These are phyloP conservation scores for Chaenogobius annularis DNA, from an alignment of 2,113 vertebrate species.

Conservation along the genomic window DNA sequence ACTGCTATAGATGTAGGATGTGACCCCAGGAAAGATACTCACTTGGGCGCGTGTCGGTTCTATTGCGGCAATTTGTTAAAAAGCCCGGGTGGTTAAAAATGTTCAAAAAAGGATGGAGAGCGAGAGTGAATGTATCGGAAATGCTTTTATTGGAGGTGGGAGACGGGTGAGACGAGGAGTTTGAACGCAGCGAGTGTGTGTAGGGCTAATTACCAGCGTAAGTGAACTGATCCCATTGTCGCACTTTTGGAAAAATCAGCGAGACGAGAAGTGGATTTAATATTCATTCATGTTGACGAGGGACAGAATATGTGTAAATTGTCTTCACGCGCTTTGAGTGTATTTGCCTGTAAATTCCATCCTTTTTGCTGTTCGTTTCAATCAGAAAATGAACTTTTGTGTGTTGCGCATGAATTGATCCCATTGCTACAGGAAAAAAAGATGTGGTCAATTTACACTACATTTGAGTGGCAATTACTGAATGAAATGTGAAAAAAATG, in stretches of 20 bases:
- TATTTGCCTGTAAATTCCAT: background rate
- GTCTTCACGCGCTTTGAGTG: too few species aligned
- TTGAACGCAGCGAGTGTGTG: background rate
- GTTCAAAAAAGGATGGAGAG: slow-evolving; percentile 45
- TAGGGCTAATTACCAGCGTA: slow-evolving; percentile 12
- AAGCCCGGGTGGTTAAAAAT: slow-evolving; percentile 60
- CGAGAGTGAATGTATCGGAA: slow-evolving; percentile 44
- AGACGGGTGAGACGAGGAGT: background rate
- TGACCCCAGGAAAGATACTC: slow-evolving; percentile 55
- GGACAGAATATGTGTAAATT: too few species aligned
- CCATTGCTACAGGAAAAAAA: background rate
- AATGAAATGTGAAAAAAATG: too few species aligned
- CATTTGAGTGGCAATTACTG: background rate
- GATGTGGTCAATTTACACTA: background rate
- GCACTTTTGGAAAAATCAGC: background rate
- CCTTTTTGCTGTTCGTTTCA: background rate
- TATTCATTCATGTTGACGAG: background rate
- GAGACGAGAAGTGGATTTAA: background rate
- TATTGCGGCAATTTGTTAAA: slow-evolving; percentile 53
- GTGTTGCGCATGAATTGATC: background rate
- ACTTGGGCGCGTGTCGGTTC: slow-evolving; percentile 29
- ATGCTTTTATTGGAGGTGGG: slow-evolving; percentile 19
- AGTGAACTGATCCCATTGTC: background rate
- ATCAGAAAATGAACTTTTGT: background rate
- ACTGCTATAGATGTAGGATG: slow-evolving; percentile 59